Base-by-base conservation (phyloP, 1,140 invertebrate species). In the Drosophila kepulauana region DNA sequence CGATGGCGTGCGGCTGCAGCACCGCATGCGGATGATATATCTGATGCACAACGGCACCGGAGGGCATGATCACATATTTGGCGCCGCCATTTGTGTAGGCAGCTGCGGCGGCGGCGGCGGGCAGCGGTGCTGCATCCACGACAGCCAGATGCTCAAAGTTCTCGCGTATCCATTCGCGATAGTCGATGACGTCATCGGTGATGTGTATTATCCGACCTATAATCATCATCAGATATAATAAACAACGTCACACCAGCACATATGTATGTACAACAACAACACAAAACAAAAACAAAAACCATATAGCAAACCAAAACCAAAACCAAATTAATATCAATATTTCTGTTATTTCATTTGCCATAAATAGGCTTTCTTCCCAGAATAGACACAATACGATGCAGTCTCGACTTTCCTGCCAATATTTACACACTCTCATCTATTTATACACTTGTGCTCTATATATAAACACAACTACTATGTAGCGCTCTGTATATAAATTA, bases 111-210 rank as follows among this genome's bases (percentile, higher is more conserved):
- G 79, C 58, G 35, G 84, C 61, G 35, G 54, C 46, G 64, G 80
- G 35, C 81, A 10, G 81, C 57, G 91, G 68, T 30, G 90, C 81
- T 11, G 84, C 79, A 48, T 90, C 85, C 38, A 85, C 74, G 25
- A 81, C 51, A 6, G 82, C 77, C 28, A 91, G 74, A 72, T 88
- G 84, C 46, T 91, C 91, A 58, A 92, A 92, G 80, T 94, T 95
- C 85, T 95, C 94, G 72, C 95, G 94, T 77, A 96, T 95, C 95
- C 96, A 96, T 75, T 94, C 94, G 72, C 98, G 95, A 93, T 99
- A 99, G 57, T 97, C 95, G 81, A 99, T 96, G 48, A 99, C 98
- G 93, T 98, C 97, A 93, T 99, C 97, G 11, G 98, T 98, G 65
- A 99, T 96, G 76, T 97, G 95, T 65, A 99, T 95, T 76, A 99